These are phyloP conservation scores for Gari tellinella DNA, from an alignment of 2,888 invertebrate species.

Conservation along the genomic window DNA sequence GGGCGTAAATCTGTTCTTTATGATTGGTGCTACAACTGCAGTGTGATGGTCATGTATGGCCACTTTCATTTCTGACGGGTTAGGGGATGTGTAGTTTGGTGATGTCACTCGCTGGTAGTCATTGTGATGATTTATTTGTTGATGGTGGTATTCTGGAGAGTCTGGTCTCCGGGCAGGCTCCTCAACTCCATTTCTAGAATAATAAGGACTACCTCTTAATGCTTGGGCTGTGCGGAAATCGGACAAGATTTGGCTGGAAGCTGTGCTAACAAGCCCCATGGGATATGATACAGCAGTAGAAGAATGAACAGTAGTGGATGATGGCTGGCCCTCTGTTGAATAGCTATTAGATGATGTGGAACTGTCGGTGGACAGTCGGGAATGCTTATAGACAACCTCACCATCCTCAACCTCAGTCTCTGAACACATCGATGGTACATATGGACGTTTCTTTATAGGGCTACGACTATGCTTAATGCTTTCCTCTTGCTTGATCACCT, in stretches of 20 bases:
- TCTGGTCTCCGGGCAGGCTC: slow-evolving; percentile 13
- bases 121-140: slow-evolving; percentile 7
- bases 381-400: slow-evolving; percentile 59
- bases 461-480: slow-evolving; percentile 77
- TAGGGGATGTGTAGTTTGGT: slow-evolving; percentile 6
- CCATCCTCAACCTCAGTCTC: slow-evolving; percentile 42
- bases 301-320: slow-evolving; percentile 32
- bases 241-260: slow-evolving; percentile 41
- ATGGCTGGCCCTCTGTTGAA: slow-evolving; percentile 32
- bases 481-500: slow-evolving; percentile 68
- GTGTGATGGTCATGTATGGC: slow-evolving; percentile 56
- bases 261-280: slow-evolving; percentile 22
- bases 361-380: slow-evolving; percentile 59
- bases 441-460: slow-evolving; percentile 82
- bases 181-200: slow-evolving; percentile 4
- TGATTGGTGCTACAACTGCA: slow-evolving; percentile 63
- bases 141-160: slow-evolving; percentile 33
- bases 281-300: slow-evolving; percentile 24
- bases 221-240: slow-evolving; percentile 47
- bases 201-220: slow-evolving; percentile 10
- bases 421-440: slow-evolving; percentile 67
- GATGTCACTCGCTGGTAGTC: slow-evolving; percentile 44
- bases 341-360: slow-evolving; percentile 49
- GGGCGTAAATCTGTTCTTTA: slow-evolving; percentile 53
- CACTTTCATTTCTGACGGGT: slow-evolving; percentile 17